Evolutionary conservation across 1,140 invertebrate species (phyloP).

Genomic region (Drosophila littoralis): DNA sequence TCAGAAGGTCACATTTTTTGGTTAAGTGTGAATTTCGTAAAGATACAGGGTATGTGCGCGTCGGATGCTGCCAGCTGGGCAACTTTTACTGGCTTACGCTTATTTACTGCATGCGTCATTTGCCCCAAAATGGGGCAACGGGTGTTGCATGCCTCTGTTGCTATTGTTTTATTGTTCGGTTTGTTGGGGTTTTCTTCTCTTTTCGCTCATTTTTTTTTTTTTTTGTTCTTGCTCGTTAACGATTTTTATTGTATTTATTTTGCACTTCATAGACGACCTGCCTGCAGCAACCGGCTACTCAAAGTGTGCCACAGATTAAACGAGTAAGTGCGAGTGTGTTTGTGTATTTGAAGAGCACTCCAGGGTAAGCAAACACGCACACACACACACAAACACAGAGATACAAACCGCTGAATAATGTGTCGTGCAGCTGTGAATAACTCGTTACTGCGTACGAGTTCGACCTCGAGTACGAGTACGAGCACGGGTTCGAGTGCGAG

Average conservation of each 20-base stretch:
- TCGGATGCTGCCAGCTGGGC: too few relatives aligned
- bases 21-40: too few relatives aligned
- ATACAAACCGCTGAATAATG: constrained; percentile 29
- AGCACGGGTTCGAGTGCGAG: not conserved
- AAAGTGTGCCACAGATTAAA: constrained; percentile 9
- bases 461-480: too few relatives aligned
- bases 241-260: constrained; percentile 70
- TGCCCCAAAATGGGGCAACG: constrained; percentile 20
- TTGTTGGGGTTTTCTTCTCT: constrained; percentile 22
- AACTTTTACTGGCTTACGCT: not conserved
- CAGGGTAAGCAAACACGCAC: constrained; percentile 9
- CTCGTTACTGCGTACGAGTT: constrained; percentile 2
- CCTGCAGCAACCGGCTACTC: constrained; percentile 18
- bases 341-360: constrained; percentile 40
- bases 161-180: constrained; percentile 59
- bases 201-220: not conserved
- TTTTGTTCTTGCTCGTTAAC: constrained; percentile 24
- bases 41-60: too few relatives aligned
- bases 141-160: not conserved
- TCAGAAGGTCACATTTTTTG: too few relatives aligned
- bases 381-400: too few relatives aligned
- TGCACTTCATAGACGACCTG: constrained; percentile 54
- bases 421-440: constrained; percentile 20
- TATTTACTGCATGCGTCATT: constrained; percentile 59
- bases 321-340: not conserved